These are phyloP conservation scores for Cardiocondyla obscurior DNA, from an alignment of 1,140 invertebrate genomes.

Conservation along the genomic window DNA sequence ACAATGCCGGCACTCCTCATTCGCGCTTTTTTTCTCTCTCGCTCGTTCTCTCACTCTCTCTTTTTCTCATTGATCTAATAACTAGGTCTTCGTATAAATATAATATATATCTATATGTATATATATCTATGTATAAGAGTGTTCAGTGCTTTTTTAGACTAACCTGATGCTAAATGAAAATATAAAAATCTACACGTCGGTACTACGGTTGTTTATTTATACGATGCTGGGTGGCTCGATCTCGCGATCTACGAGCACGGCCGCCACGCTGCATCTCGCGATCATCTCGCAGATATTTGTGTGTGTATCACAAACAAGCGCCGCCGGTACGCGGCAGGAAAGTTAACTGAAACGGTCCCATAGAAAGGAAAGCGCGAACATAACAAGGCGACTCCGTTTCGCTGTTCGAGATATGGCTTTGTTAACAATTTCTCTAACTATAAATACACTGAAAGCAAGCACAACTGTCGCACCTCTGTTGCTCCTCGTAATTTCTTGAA, in stretches of 20 bases:
- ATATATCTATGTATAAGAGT: conserved; percentile 32
- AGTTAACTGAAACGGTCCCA: background rate
- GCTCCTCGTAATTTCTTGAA: background rate
- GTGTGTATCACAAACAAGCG: conserved; percentile 29
- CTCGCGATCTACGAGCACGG: conserved; percentile 5
- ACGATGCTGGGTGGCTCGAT: conserved; percentile 12
- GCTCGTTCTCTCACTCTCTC: background rate
- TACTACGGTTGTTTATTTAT: conserved; percentile 44
- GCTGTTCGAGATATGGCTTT: background rate
- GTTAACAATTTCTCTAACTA: background rate
- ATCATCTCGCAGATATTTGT: background rate
- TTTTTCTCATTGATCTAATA: conserved; percentile 26
- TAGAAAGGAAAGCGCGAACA: background rate
- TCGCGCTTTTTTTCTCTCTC: background rate
- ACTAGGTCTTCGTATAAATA: conserved; percentile 58
- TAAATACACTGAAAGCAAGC: background rate
- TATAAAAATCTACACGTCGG: conserved; percentile 60
- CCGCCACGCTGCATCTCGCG: background rate
- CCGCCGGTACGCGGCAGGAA: background rate
- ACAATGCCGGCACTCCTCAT: conserved; percentile 10
- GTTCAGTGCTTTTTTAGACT: conserved; percentile 45
- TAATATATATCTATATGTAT: conserved; percentile 54
- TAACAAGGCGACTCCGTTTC: background rate
- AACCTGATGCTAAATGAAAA: conserved; percentile 59
- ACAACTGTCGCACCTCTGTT: background rate